Conservation (phyloP, 2,113 vertebrate genomes). For the Chlamydotis undulata region DNA sequence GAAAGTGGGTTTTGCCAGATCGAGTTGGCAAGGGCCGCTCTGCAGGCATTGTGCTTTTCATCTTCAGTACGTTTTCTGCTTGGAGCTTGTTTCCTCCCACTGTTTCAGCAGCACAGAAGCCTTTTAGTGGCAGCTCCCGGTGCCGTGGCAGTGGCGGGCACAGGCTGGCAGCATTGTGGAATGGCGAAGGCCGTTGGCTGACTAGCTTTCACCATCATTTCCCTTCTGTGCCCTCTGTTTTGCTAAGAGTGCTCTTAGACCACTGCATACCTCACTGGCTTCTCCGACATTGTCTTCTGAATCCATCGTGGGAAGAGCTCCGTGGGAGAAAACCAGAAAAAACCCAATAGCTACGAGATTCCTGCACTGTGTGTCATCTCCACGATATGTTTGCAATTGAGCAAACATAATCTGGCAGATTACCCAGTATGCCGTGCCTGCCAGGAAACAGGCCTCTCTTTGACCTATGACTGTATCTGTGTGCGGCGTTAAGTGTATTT, state of each 20-base stretch:
- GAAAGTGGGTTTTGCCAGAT: background rate
- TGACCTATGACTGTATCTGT: constrained; percentile 12
- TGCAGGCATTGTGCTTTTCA: background rate
- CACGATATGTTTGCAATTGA: background rate
- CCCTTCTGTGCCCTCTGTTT: background rate
- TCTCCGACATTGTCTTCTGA: background rate
- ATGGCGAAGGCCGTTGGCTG: background rate
- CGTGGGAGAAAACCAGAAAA: background rate
- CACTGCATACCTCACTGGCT: background rate
- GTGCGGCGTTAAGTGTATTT: background rate
- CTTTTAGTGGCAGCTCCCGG: background rate
- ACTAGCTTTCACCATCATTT: background rate
- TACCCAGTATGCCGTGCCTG: background rate
- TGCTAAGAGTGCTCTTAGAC: background rate
- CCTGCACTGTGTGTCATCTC: background rate
- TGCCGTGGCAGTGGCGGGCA: background rate
- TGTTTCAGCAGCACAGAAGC: background rate
- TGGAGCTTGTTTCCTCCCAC: background rate
- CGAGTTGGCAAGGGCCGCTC: background rate
- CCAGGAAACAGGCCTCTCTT: background rate
- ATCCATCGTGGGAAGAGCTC: background rate
- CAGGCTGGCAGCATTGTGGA: fast-evolving
- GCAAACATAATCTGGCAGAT: constrained; percentile 35
- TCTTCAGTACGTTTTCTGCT: background rate
- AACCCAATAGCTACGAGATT: background rate